Base-by-base conservation (phyloP, 2,888 invertebrate genomes). In the Malthinus flaveolus region DNA sequence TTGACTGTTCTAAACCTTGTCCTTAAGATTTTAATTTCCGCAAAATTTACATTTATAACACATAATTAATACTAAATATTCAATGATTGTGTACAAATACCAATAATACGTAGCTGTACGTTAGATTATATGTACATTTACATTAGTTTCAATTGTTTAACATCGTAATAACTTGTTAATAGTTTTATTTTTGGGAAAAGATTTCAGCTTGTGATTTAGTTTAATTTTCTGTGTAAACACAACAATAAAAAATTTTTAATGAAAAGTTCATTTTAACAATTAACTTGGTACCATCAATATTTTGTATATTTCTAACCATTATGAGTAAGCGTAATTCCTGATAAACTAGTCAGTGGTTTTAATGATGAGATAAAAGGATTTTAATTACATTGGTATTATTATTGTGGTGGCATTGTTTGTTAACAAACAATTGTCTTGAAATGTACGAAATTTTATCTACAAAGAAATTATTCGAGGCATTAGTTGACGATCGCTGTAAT, bases 181-280 rank as follows among this genome's bases (percentile, higher is more conserved):
- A 42, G 39, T 23, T 15, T 42, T 15, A 42, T 42, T 39, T 39
- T 45, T 11, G 45, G 31, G 10, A 31, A 11, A n/a, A 32, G 31
- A 32, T 45, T 45, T 32, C n/a, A 32, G 45, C 11, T 42, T 44
- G 34, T 45, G 23, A 45, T 35, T 35, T 52, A 42, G 3, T 32
- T 42, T 39, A 42, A 32, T 45, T 44, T 52, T 34, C 45, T 23
- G 42, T 52, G 44, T 52, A n/a, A n/a, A 52, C 44, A 52, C 52
- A 45, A 42, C 15, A 49, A 49, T 52, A 33, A 52, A 52, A n/a
- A 45, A 52, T 52, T 52, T 52, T 45, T 52, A 52, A 52, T 35
- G 31, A 31, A 32, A 32, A 10, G 23, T 39, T 39, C 12, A 12
- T 10, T 39, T 12, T 7, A 37, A 37, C n/a, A 37, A 33, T 33